Evolutionary conservation across 2,113 vertebrate species (phyloP), one percentile per base, ranked within the genome.

Genomic region (Strix aluco): DNA sequence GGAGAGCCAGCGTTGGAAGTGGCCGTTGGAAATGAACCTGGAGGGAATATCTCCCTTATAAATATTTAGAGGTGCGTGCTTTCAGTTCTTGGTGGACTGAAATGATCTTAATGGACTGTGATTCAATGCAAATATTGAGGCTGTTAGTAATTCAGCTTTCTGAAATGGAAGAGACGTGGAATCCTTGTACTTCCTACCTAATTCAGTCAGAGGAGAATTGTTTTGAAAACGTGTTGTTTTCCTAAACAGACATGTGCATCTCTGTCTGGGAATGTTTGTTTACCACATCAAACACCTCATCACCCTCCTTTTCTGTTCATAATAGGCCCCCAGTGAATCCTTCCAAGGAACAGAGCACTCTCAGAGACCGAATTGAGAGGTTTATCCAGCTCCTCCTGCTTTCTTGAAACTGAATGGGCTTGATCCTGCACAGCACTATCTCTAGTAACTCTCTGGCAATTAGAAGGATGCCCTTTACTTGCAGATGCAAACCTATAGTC

Each of bases 1-100:
- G 95, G 92, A 91, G 49, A 87, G 62, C 46, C 84, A 70, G 61
- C 0, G 2, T 9, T 93, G 84, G 91, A 89, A 95, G 69, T 0
- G 5, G 69, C 84, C 81, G n/a, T 25, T 75, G 80, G 74, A 91
- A 57, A 88, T 79, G 34, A 87, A 94, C 91, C 84, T 92, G 81
- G 54, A 80, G 84, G 86, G 78, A 94, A 32, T 36, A 69, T 61
- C 65, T 94, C 58, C 58, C 73, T 89, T 85, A 79, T 63, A 91
- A 94, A 95, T 97, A 95, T 88, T 95, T 82, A 92, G 89, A 94
- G 71, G 81, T 92, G 74, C 0, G 0, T 90, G 78, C 63, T 96
- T 92, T 88, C 62, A 26, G 54, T 42, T 77, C 88, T 85, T 73
- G 32, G 62, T 88, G 81, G 36, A 65, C 58, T 88, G 49, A 82